Percentiles rank a stretch among this genome's conserved stretches.
phyloP scores from a whole-genome alignment of 2,888 invertebrate genomes.

The Colletes collaris region DNA sequence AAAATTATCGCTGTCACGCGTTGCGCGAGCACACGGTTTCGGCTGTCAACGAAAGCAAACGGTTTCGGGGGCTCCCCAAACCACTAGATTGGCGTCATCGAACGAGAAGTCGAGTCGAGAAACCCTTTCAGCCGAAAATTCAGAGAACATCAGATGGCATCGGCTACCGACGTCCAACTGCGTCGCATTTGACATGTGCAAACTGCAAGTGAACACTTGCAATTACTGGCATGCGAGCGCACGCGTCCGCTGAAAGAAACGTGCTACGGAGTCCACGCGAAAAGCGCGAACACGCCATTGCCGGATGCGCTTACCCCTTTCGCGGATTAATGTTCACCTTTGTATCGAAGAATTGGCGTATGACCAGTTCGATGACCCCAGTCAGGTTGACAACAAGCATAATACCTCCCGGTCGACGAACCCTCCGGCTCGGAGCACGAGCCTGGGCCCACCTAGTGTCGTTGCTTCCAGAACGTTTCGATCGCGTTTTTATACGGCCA shows the following conservation, averaged over 20 bases:
- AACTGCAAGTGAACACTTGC: conserved; percentile 54
- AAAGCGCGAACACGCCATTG: conserved; percentile 67
- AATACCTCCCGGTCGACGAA: conserved; percentile 44
- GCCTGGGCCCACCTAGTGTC: conserved; percentile 10
- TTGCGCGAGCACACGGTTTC: background rate
- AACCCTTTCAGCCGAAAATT: conserved; percentile 42
- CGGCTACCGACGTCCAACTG: conserved; percentile 49
- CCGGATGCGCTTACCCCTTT: conserved; percentile 72
- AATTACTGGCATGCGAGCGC: conserved; percentile 54
- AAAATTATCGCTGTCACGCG: background rate
- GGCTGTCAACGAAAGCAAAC: background rate
- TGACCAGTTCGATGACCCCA: conserved; percentile 56
- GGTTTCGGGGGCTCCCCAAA: conserved; percentile 6
- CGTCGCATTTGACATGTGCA: conserved; percentile 62
- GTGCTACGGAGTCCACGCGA: conserved; percentile 47
- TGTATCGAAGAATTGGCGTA: conserved; percentile 60
- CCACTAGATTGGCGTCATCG: conserved; percentile 3
- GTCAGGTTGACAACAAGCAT: conserved; percentile 55
- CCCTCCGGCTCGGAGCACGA: conserved; percentile 34
- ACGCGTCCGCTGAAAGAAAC: conserved; percentile 45
- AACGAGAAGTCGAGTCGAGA: conserved; percentile 12
- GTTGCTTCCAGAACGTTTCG: conserved; percentile 35
- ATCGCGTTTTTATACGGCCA: conserved; percentile 6
- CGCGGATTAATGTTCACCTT: conserved; percentile 74
- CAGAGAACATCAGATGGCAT: conserved; percentile 61